Percentiles rank a stretch among this genome's conserved stretches.
phyloP scores from a whole-genome alignment of 1,140 invertebrate genomes.

The Lanistes nyassanus region DNA sequence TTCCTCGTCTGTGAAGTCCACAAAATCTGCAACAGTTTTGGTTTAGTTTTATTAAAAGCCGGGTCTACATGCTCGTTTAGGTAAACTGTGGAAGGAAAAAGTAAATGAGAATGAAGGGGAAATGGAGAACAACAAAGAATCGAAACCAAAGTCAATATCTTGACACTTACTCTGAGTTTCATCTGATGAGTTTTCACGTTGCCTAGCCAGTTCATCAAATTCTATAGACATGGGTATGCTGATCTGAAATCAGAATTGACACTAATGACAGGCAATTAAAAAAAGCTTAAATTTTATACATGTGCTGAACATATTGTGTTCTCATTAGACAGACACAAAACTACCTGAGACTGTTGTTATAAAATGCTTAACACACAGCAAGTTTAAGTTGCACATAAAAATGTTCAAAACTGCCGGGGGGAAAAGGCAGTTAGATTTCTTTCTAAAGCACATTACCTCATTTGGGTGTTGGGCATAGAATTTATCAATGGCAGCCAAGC shows the following conservation, averaged over 20 bases:
- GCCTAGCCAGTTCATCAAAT: constrained; percentile 93
- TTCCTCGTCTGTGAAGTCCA: constrained; percentile 99
- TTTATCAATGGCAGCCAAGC: constrained; percentile 92
- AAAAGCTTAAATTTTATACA: too few relatives aligned
- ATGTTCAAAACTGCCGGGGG: constrained; percentile 36
- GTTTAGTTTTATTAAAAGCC: not conserved
- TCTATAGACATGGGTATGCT: constrained; percentile 96
- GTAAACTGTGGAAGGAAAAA: not conserved
- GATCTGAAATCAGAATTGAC: constrained; percentile 63
- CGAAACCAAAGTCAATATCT: not conserved
- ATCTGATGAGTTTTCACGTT: constrained; percentile 87
- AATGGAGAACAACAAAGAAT: not conserved
- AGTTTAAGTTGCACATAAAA: not conserved
- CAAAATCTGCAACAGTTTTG: constrained; percentile 71
- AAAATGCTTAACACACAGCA: too few relatives aligned
- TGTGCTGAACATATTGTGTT: too few relatives aligned
- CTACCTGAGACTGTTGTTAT: too few relatives aligned
- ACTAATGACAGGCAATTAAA: too few relatives aligned
- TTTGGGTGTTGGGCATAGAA: constrained; percentile 96
- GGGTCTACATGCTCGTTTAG: not conserved
- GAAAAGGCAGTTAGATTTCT: too few relatives aligned
- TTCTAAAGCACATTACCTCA: constrained; percentile 74
- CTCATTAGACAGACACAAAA: too few relatives aligned
- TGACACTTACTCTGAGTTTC: constrained; percentile 72
- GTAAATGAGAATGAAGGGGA: not conserved